Conservation (phyloP, 2,797 vertebrate species). For the Acanthopagrus latus region DNA sequence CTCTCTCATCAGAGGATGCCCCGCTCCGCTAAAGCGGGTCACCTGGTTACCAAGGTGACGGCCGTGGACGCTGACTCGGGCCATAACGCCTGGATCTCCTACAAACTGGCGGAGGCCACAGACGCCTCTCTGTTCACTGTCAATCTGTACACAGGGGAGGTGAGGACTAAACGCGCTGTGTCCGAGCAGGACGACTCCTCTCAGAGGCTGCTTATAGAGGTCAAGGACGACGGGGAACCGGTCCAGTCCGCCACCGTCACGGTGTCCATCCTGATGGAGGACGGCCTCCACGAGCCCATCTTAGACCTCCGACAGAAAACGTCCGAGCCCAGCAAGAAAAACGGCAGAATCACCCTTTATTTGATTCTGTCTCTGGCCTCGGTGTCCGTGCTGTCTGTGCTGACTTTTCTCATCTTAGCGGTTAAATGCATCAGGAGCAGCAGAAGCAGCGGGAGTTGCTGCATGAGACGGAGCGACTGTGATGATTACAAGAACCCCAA, state of each 20-base stretch:
- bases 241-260: conserved; percentile 76
- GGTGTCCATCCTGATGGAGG: conserved; percentile 74
- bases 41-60: conserved; percentile 76
- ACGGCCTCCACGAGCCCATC: conserved; percentile 72
- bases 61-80: conserved; percentile 77
- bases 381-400: conserved; percentile 74
- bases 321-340: conserved; percentile 66
- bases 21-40: conserved; percentile 69
- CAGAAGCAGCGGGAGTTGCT: conserved; percentile 68
- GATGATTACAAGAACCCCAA: conserved; percentile 80
- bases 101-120: conserved; percentile 82
- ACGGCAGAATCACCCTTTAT: conserved; percentile 73
- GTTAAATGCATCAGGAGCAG: conserved; percentile 77
- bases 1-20: conserved; percentile 79
- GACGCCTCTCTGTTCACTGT: conserved; percentile 84
- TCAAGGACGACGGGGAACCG: conserved; percentile 80
- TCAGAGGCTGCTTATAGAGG: conserved; percentile 81
- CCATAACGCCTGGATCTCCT: conserved; percentile 81
- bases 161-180: conserved; percentile 81
- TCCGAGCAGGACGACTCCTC: conserved; percentile 80
- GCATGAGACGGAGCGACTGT: conserved; percentile 63
- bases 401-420: conserved; percentile 76
- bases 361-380: conserved; percentile 78
- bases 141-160: conserved; percentile 85
- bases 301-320: conserved; percentile 65